phyloP scores from a whole-genome alignment of 2,888 invertebrate genomes.

The Ctenicera cuprea region DNA sequence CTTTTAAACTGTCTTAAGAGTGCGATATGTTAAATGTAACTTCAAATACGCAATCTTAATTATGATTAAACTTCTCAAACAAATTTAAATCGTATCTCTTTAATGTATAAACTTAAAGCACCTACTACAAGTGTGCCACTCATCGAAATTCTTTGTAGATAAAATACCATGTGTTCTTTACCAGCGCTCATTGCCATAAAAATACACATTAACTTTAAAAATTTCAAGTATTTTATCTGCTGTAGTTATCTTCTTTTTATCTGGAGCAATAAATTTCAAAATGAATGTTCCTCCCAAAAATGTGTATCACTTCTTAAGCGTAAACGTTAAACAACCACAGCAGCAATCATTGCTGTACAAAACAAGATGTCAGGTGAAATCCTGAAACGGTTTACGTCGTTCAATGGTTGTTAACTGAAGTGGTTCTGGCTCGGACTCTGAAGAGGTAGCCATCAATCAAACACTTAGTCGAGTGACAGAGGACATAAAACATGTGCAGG shows the following conservation, averaged over 20 bases:
- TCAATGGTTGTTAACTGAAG: neutral
- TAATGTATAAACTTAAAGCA: slow-evolving; percentile 13
- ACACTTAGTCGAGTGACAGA: slow-evolving; percentile 29
- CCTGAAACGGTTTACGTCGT: slow-evolving; percentile 15
- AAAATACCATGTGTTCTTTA: slow-evolving; percentile 20
- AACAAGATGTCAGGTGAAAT: slow-evolving; percentile 3
- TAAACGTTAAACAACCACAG: neutral
- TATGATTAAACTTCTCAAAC: neutral
- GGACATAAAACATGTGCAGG: slow-evolving; percentile 30
- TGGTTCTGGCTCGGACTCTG: slow-evolving; percentile 10
- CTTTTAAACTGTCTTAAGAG: neutral
- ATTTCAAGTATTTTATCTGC: slow-evolving; percentile 30
- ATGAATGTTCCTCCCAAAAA: slow-evolving; percentile 13
- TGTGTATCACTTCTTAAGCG: slow-evolving; percentile 25
- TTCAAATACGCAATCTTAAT: neutral
- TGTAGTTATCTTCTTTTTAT: slow-evolving; percentile 36
- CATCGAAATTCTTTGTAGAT: slow-evolving; percentile 9
- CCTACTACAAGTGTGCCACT: slow-evolving; percentile 26
- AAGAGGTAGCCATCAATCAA: slow-evolving; percentile 37
- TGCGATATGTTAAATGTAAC: neutral
- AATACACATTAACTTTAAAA: slow-evolving; percentile 19
- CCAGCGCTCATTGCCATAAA: slow-evolving; percentile 1
- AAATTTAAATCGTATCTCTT: neutral
- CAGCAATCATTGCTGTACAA: slow-evolving; percentile 5
- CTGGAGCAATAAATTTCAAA: slow-evolving; percentile 40